Conservation (phyloP, 2,113 vertebrate genomes). For the Procavia capensis region DNA sequence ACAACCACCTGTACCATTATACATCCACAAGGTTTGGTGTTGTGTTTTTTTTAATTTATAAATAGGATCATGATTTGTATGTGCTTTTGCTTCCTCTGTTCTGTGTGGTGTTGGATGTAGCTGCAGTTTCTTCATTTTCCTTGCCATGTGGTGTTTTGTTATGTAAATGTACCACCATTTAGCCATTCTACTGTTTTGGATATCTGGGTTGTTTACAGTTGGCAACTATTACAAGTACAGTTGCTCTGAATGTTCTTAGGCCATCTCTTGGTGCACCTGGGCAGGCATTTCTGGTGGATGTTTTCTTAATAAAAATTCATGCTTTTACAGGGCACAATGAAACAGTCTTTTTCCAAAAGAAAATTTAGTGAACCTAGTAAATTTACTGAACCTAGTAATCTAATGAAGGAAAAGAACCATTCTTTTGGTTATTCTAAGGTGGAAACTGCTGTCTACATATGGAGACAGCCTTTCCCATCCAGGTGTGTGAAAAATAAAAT, state of each 20-base stretch:
- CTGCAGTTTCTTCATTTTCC: background rate
- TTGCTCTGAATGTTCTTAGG: background rate
- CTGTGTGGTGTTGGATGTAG: background rate
- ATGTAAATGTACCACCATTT: background rate
- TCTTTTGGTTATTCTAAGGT: slow-evolving; percentile 23
- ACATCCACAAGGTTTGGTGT: background rate
- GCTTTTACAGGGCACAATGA: background rate
- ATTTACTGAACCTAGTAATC: background rate
- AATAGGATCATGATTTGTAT: background rate
- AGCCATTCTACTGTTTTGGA: background rate
- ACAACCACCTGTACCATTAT: background rate
- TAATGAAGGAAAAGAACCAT: slow-evolving; percentile 5
- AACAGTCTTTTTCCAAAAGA: background rate
- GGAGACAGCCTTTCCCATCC: slow-evolving; percentile 3
- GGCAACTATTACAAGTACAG: background rate
- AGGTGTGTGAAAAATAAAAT: slow-evolving; percentile 8
- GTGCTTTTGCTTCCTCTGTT: slow-evolving; percentile 22
- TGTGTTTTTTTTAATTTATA: background rate
- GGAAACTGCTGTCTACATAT: background rate
- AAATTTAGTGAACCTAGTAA: slow-evolving; percentile 9
- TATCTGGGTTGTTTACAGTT: background rate
- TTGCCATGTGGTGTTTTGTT: background rate
- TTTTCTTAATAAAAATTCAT: slow-evolving; percentile 3
- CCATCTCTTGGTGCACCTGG: background rate
- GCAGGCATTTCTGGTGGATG: background rate